Evolutionary conservation across 2,888 invertebrate species (phyloP), one percentile per base, ranked within the genome.

Genomic region (Drosophila heteroneura): DNA sequence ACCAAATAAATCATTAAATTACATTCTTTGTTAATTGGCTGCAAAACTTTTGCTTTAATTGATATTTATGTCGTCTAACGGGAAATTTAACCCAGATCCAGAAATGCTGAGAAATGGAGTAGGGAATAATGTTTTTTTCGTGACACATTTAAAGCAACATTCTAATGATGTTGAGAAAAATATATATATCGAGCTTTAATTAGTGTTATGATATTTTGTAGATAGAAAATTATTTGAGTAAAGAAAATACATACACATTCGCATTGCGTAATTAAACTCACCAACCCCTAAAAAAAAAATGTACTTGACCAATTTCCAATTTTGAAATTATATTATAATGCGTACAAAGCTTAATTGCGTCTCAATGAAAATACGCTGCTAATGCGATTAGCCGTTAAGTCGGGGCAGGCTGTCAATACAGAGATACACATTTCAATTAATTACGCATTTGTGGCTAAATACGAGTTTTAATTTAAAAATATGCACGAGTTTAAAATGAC

Each of bases 401-500:
- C 63, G 75, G 35, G 30, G 35, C 16, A 35, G 66, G 16, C 51
- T 44, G 72, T 57, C 57, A 61, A 58, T 54, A 12, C 54, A 10
- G 47, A 32, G 58, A 75, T 61, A 57, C 57, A 39, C 5, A 70
- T 88, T 81, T 85, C 65, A 83, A 90, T 90, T 90, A 85, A 90
- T 90, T 79, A 68, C 73, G 67, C 81, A 76, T 86, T 88, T 83
- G 79, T 61, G 83, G 71, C 51, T 57, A 47, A 74, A 65, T 58
- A 72, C 67, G 67, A 76, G 67, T 79, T 85, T 74, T 74, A 88
- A 88, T 88, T 88, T 16, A 2, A 81, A 77, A 85, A 70, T 76
- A 44, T 75, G 72, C 62, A 68, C 59, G 37, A 69, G 73, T 67
- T 85, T 83, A 70, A 74, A 80, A 62, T 60, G 57, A 49, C 26